Evolutionary conservation across 2,113 vertebrate genomes (phyloP), one percentile per base, ranked within the genome.

Genomic region (Myrmecophaga tridactyla): DNA sequence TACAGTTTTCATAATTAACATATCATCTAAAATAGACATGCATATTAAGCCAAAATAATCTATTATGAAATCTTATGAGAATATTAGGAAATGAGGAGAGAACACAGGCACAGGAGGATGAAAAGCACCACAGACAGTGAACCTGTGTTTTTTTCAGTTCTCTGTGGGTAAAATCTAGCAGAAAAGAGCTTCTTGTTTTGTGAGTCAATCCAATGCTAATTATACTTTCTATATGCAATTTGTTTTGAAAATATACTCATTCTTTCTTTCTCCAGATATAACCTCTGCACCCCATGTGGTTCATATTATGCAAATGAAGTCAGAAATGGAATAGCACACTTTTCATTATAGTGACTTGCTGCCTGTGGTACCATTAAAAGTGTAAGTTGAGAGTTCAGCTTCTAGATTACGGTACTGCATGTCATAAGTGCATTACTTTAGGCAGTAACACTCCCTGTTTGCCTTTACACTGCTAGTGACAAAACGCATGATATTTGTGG

Each of bases 301-400:
- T 96, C 67, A 48, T 93, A 96, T 97, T 97, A 97, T 96, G 93
- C 94, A 96, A 96, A 97, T 97, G 85, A 81, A 95, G 76, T 96
- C 85, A 95, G 90, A 86, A 82, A 97, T 80, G 84, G 82, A 96
- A 94, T 85, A 94, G 90, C 87, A 95, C 94, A 95, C 70, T 95
- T 93, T 94, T 96, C 85, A 97, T 96, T 88, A 92, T 69, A 92
- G 48, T 0, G 0, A 70, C 82, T 90, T 93, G 43, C 48, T 95
- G 81, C 92, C 72, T 3, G 2, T 51, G 36, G 41, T 80, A 46
- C 90, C 84, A 89, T 95, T 84, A 89, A 96, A 97, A 96, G 90
- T 92, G 39, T 62, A 56, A 12, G 76, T 75, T 90, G 94, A 93
- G 85, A 94, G 84, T 69, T 2, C 34, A 63, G 43, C 48, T 82